These are phyloP conservation scores for Rhimphoctona megacephalus DNA, from an alignment of 2,888 invertebrate species.

Conservation along the genomic window DNA sequence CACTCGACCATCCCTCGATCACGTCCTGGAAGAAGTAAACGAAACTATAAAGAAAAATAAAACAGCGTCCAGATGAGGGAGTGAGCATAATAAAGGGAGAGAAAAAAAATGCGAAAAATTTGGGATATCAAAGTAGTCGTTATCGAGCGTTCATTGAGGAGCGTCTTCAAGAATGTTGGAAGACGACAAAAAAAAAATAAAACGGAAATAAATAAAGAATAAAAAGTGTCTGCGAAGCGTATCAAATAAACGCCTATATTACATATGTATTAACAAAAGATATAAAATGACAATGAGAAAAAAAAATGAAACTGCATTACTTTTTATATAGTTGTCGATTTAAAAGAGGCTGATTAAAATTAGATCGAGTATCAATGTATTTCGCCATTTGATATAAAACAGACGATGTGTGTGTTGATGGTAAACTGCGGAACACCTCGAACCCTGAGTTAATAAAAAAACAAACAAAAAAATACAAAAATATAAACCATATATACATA, in stretches of 20 bases:
- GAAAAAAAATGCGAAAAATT: slow-evolving; percentile 5
- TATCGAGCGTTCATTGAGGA: slow-evolving; percentile 9
- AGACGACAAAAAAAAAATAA: slow-evolving; percentile 10
- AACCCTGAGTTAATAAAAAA: slow-evolving; percentile 37
- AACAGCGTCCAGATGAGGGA: slow-evolving; percentile 17
- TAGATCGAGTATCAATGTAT: slow-evolving; percentile 68
- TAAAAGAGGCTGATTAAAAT: slow-evolving; percentile 80
- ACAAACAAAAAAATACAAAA: neutral
- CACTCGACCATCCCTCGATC: slow-evolving; percentile 6
- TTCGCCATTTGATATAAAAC: slow-evolving; percentile 72
- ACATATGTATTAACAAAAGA: slow-evolving; percentile 34
- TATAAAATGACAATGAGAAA: slow-evolving; percentile 20
- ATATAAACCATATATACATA: slow-evolving; percentile 16
- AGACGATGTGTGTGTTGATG: slow-evolving; percentile 27
- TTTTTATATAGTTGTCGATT: slow-evolving; percentile 76
- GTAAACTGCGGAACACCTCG: slow-evolving; percentile 40
- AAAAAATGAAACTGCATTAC: slow-evolving; percentile 70
- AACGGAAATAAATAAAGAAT: neutral
- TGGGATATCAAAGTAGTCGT: slow-evolving; percentile 22
- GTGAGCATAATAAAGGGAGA: neutral
- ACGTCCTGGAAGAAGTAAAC: slow-evolving; percentile 23
- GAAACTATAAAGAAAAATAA: slow-evolving; percentile 13
- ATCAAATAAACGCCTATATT: slow-evolving; percentile 45
- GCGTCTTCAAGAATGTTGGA: slow-evolving; percentile 18
- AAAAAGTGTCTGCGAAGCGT: slow-evolving; percentile 34